Percentiles rank a stretch among this genome's conserved stretches.
Conservation (phyloP, 2,797 vertebrate species). For the Natrix natrix region DNA sequence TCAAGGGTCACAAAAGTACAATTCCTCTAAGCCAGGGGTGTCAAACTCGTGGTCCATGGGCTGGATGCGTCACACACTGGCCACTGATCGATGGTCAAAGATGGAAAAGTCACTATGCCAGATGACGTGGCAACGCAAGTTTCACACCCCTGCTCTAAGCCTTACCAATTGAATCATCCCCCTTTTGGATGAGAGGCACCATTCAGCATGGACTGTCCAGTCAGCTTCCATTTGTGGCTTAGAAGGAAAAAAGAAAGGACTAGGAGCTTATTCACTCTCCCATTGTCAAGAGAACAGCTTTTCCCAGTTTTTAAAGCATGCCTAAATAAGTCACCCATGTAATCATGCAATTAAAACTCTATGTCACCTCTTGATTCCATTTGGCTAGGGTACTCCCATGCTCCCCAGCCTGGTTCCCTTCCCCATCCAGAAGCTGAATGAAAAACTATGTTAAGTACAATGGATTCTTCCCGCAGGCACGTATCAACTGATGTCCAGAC, state of each 20-base stretch:
- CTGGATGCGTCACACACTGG: no score
- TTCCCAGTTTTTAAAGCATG: neutral
- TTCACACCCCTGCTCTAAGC: neutral
- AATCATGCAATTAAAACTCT: neutral
- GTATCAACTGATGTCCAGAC: neutral
- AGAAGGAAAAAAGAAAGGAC: neutral
- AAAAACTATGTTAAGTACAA: neutral
- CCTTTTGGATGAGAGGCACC: neutral
- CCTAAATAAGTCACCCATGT: neutral
- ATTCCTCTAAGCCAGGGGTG: neutral
- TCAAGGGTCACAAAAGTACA: neutral
- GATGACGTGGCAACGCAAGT: rapidly evolving
- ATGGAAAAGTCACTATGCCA: no score
- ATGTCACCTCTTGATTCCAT: neutral
- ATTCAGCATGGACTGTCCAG: neutral
- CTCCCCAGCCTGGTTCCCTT: neutral
- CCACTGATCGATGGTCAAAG: no score
- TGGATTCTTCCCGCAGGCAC: neutral
- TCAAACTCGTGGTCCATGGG: no score
- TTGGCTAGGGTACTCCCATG: neutral
- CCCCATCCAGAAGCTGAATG: neutral
- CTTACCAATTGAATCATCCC: neutral
- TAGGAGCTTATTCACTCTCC: neutral
- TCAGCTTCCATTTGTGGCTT: neutral
- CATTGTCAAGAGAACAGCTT: neutral